Evolutionary conservation across 1,140 invertebrate genomes (phyloP).

Genomic region (Drosophila serrata): DNA sequence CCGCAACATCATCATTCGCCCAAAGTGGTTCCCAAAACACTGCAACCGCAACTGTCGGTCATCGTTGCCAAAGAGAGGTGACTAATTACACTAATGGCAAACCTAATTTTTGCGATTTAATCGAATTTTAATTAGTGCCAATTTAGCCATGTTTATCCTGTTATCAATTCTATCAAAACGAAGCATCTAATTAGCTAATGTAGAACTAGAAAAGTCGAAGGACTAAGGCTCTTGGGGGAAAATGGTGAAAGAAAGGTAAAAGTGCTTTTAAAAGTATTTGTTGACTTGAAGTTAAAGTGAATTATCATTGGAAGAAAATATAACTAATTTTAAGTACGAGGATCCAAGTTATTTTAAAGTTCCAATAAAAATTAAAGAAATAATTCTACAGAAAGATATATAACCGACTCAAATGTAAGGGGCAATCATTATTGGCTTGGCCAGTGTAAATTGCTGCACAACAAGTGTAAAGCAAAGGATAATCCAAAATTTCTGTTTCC

Average conservation of each 20-base stretch:
- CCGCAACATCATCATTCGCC: conserved; percentile 6
- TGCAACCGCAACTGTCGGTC: background rate
- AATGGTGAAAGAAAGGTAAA: too few species aligned
- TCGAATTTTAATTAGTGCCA: conserved; percentile 2
- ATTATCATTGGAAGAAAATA: background rate
- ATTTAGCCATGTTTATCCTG: background rate
- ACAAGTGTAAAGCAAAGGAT: conserved; percentile 28
- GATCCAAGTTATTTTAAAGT: background rate
- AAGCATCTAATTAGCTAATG: conserved; percentile 27
- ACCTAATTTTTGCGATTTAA: background rate
- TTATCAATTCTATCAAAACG: background rate
- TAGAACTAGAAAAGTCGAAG: background rate
- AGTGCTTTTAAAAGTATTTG: background rate
- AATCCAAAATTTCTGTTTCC: conserved; percentile 30
- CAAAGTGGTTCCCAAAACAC: background rate
- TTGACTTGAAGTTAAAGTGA: background rate
- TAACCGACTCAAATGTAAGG: background rate
- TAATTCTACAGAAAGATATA: background rate
- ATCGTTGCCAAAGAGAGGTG: background rate
- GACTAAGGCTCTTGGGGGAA: too few species aligned
- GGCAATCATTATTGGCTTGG: conserved; percentile 7
- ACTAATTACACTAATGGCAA: conserved; percentile 23
- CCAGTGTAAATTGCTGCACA: conserved; percentile 12
- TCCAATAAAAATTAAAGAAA: too few species aligned
- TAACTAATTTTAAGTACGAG: background rate